These are phyloP conservation scores for Gobiocypris rarus DNA, from an alignment of 2,113 vertebrate genomes.

Conservation along the genomic window DNA sequence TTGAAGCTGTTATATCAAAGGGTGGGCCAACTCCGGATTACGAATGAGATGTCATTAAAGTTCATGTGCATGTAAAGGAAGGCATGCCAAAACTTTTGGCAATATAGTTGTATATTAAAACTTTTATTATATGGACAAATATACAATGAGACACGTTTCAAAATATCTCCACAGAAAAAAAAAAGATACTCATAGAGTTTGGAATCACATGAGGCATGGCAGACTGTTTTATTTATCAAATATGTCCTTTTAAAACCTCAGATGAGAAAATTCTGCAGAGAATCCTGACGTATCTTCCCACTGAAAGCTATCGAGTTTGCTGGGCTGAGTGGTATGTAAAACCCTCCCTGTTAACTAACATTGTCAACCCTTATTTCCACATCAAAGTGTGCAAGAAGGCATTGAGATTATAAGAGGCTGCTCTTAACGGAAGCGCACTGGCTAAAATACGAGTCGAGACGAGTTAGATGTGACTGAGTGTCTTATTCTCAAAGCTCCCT, in stretches of 20 bases:
- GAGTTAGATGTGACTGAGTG: constrained; percentile 43
- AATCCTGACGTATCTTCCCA: not conserved
- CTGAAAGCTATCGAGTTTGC: not conserved
- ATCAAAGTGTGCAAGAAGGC: constrained; percentile 38
- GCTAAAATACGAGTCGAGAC: constrained; percentile 36
- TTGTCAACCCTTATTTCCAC: constrained; percentile 43
- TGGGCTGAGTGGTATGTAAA: not conserved
- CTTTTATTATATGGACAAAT: not conserved
- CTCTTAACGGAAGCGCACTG: constrained; percentile 29
- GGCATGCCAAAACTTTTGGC: no score
- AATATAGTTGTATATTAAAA: no score
- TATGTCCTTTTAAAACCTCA: not conserved
- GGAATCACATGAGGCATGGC: not conserved
- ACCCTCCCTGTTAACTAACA: not conserved
- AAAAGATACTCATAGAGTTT: not conserved
- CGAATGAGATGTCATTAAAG: no score
- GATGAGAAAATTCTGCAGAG: not conserved
- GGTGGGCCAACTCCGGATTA: no score
- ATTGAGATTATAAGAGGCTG: constrained; percentile 31
- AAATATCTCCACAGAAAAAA: not conserved
- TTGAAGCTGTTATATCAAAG: no score
- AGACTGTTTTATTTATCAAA: not conserved
- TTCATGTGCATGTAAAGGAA: no score
- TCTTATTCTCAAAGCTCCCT: constrained; percentile 39
- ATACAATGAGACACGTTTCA: not conserved